Base-by-base conservation (phyloP, 2,113 vertebrate species). In the Halichoerus grypus region DNA sequence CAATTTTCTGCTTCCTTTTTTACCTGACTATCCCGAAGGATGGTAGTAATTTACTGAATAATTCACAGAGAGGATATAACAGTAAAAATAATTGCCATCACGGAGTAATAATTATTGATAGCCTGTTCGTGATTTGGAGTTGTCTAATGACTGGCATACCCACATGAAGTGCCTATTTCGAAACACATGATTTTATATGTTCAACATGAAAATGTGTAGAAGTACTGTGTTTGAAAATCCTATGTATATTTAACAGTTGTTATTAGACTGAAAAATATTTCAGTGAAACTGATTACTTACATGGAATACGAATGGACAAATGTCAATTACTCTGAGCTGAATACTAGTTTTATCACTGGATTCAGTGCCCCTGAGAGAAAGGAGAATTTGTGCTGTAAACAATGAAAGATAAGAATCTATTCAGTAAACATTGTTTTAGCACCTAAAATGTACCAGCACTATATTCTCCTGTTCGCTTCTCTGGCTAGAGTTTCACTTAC, bases 11-110 rank as follows among this genome's bases (percentile, higher is more conserved):
- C 0, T 31, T 46, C 10, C 15, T 46, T 7, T 81, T 22, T 42
- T 33, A 79, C 5, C 7, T 59, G 81, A 31, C 36, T 1, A 0
- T 96, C 81, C 21, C 8, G 53, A 36, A 4, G 0, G 28, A n/a
- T 12, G 10, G 14, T 46, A 0, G 16, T 36, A 0, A 0, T 71
- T 88, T 83, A 39, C 0, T 57, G 83, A 3, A 28, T 67, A 19
- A 86, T 82, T 89, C 28, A 53, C 36, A 61, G 87, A 18, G 72
- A 59, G 11, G 5, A 31, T 36, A 10, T 4, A 46, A 36, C 24
- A 26, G 33, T 72, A 28, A 63, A 72, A 65, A 72, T 57, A 61
- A 6, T 77, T 11, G 3, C 33, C 19, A 2, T 74, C 42, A 8
- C 11, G 2, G 31, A 59, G 76, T 46, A 28, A 26, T 24, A 18